Conservation (phyloP, 2,797 vertebrate genomes). For the Gobionotothen gibberifrons region DNA sequence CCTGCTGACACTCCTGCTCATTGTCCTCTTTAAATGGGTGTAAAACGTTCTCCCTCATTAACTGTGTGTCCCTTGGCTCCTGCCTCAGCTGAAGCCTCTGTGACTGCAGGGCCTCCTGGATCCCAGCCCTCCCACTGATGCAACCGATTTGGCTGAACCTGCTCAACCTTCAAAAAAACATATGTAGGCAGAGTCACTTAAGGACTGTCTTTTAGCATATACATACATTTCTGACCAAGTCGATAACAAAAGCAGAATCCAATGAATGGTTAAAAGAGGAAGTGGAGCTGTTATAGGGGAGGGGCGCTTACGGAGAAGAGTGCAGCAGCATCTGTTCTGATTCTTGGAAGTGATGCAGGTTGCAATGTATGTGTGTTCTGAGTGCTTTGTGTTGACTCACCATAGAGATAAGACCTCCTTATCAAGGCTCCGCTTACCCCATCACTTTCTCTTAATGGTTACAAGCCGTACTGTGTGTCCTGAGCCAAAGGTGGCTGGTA, state of each 20-base stretch:
- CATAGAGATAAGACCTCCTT: conserved; percentile 69
- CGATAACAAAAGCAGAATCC: conserved; percentile 33
- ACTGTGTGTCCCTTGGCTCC: conserved; percentile 58
- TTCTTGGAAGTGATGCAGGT: conserved; percentile 71
- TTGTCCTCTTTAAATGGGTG: conserved; percentile 45
- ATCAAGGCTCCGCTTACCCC: conserved; percentile 54
- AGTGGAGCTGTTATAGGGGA: not conserved
- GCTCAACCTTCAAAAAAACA: conserved; percentile 57
- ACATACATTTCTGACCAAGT: conserved; percentile 24
- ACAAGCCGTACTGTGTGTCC: conserved; percentile 62
- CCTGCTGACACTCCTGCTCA: conserved; percentile 18
- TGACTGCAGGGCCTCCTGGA: conserved; percentile 49
- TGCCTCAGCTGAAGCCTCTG: too few species aligned
- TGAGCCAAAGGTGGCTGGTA: conserved; percentile 58
- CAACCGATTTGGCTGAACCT: conserved; percentile 71
- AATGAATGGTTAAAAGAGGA: conserved; percentile 22
- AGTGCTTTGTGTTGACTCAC: conserved; percentile 64
- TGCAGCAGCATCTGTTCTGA: conserved; percentile 49
- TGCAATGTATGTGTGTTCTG: conserved; percentile 45
- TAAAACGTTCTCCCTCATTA: conserved; percentile 44
- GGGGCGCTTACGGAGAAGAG: conserved; percentile 30
- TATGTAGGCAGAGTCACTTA: conserved; percentile 54
- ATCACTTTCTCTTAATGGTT: conserved; percentile 70
- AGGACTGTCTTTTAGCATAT: conserved; percentile 48
- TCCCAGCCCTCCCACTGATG: conserved; percentile 62